Percentiles rank a stretch among this genome's conserved stretches.
Conservation (phyloP, 2,113 vertebrate species). For the Mustela lutreola region DNA sequence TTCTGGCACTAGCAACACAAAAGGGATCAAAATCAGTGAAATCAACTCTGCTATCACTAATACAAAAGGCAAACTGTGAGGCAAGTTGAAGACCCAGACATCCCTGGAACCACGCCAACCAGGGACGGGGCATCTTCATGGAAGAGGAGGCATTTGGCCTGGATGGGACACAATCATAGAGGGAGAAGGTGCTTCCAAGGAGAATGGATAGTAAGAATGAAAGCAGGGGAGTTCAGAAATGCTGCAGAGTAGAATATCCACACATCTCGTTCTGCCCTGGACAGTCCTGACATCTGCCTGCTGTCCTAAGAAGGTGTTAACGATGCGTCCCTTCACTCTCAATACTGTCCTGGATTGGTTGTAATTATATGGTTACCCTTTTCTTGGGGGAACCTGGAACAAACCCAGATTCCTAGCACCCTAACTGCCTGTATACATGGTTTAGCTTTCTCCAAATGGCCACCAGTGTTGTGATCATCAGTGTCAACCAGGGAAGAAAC, state of each 20-base stretch:
- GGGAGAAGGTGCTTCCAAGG: background rate
- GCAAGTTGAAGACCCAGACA: background rate
- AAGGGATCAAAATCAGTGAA: background rate
- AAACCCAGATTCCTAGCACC: background rate
- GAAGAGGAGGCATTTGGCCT: background rate
- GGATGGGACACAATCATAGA: background rate
- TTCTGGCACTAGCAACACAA: background rate
- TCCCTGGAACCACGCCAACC: rapidly evolving
- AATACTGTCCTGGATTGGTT: rapidly evolving
- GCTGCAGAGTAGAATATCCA: rapidly evolving
- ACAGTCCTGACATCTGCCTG: rapidly evolving
- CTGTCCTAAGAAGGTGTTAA: background rate
- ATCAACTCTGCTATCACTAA: background rate
- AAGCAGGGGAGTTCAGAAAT: background rate
- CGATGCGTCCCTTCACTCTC: rapidly evolving
- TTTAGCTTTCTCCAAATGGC: background rate
- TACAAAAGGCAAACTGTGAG: background rate
- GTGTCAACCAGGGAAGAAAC: background rate
- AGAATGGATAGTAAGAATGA: background rate
- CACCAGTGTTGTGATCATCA: background rate
- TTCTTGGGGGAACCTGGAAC: background rate
- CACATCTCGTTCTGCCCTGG: rapidly evolving
- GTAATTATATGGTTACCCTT: background rate
- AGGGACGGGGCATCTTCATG: background rate
- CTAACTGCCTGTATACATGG: background rate